Evolutionary conservation across 2,113 vertebrate species (phyloP), one percentile per base, ranked within the genome.

Genomic region (Xiphophorus hellerii): DNA sequence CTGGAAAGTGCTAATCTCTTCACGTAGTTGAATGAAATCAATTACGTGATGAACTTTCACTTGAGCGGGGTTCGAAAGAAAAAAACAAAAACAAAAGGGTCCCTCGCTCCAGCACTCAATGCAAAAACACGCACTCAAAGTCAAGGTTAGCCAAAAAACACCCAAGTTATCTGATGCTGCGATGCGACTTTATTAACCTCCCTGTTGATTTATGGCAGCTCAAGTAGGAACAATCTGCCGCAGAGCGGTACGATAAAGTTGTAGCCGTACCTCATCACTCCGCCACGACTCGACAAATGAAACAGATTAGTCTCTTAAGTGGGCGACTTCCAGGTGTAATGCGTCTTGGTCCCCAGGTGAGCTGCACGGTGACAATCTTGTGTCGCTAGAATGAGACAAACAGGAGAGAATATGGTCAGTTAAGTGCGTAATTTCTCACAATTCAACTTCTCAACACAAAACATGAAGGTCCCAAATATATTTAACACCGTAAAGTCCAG

Each of bases 121-220:
- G 65, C 69, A 69, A 28, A 74, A 33, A 39, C 54, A 76, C 28
- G 73, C 65, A 71, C 35, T 22, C 25, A 75, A n/a, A 79, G 35
- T 78, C 78, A 90, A 90, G 82, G 87, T 90, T 81, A 82, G 71
- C 75, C 84, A 90, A 88, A 88, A 30, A 89, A 86, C 20, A 8
- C 7, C 22, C 22, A 20, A 44, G 51, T 73, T 88, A 88, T 91
- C 86, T 86, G 84, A 89, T 85, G 78, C 65, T 71, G 74, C 20
- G 14, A 81, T 86, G 74, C 60, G 72, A 80, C 84, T 82, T 84
- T 77, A 76, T 80, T 51, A 51, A 51, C 44, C 44, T 51, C 7
- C 48, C 22, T 25, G 22, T 54, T 54, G 48, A 54, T 54, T 54
- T 54, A 54, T 8, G 48, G 48, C 85, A 77, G 76, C 78, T 77